A percentile compares a stretch with the other conserved stretches of the same genome.
Evolutionary conservation across 2,113 vertebrate species (phyloP).

Genomic region (Azemiops feae): DNA sequence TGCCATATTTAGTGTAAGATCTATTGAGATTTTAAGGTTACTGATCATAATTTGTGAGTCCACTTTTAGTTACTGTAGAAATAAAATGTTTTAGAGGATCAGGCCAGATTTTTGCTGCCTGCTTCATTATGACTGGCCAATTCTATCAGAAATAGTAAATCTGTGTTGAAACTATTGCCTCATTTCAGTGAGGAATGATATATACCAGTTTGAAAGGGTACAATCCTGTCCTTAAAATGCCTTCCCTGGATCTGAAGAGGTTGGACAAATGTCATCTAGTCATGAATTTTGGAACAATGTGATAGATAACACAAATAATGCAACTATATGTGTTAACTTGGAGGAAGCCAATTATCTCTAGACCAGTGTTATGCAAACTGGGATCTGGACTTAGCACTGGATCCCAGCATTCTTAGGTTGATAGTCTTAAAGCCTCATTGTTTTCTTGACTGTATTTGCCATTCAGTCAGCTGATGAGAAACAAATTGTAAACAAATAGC

Average conservation of each 20-base stretch:
- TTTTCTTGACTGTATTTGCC: neutral
- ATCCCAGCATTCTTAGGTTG: neutral
- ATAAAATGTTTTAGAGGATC: neutral
- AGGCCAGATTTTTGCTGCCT: too few species aligned
- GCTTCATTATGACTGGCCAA: too few species aligned
- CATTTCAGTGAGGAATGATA: too few species aligned
- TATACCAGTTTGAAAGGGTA: neutral
- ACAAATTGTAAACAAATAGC: neutral
- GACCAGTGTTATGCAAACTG: neutral
- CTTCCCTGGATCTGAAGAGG: neutral
- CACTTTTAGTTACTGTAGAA: neutral
- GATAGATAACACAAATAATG: neutral
- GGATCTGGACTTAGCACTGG: neutral
- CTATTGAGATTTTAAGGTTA: neutral
- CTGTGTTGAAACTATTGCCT: too few species aligned
- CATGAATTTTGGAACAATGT: neutral
- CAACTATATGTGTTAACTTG: neutral
- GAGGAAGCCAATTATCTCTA: neutral
- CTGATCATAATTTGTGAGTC: neutral
- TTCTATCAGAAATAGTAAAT: too few species aligned
- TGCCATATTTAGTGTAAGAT: neutral
- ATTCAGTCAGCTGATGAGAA: neutral
- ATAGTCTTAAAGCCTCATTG: neutral
- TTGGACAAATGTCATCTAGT: neutral
- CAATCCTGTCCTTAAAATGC: neutral